A percentile compares a stretch with the other conserved stretches of the same genome.
Conservation (phyloP, 2,888 invertebrate genomes). For the Cryptops parisi region DNA sequence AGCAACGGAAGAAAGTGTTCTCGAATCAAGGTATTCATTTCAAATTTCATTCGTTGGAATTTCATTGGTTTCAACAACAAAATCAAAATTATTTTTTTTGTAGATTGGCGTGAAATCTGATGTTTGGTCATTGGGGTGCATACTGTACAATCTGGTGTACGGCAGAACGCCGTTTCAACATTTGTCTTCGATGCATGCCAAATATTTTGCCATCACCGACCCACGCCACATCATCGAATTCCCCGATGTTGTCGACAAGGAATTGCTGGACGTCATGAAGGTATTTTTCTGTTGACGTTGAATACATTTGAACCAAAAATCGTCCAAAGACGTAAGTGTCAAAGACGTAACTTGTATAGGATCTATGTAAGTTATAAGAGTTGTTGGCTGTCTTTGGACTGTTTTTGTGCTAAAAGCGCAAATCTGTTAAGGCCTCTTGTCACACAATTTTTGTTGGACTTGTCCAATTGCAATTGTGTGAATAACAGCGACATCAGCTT, state of each 20-base stretch:
- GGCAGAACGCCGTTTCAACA: conserved; percentile 65
- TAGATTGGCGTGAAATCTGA: conserved; percentile 84
- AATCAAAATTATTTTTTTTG: conserved; percentile 9
- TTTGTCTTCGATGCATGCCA: not conserved
- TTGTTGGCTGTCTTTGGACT: too few species aligned
- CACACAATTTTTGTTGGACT: not conserved
- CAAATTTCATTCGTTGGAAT: not conserved
- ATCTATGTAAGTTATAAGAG: too few species aligned
- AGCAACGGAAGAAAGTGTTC: conserved; percentile 1
- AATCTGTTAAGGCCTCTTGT: too few species aligned
- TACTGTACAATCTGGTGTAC: conserved; percentile 82
- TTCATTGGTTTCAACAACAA: too few species aligned
- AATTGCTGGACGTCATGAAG: conserved; percentile 7
- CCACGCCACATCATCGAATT: not conserved
- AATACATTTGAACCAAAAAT: too few species aligned
- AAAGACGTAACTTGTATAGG: too few species aligned
- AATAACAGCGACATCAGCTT: too few species aligned
- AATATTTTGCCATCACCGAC: conserved; percentile 2
- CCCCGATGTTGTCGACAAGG: conserved; percentile 3
- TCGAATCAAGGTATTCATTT: conserved; percentile 1
- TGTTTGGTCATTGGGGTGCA: conserved; percentile 96
- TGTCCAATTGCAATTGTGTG: not conserved
- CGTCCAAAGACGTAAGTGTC: too few species aligned
- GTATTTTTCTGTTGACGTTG: not conserved
- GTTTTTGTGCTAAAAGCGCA: too few species aligned